Percentiles rank a stretch among this genome's conserved stretches.
Evolutionary conservation across 2,113 vertebrate genomes (phyloP).

Genomic region (Edolisoma coerulescens): DNA sequence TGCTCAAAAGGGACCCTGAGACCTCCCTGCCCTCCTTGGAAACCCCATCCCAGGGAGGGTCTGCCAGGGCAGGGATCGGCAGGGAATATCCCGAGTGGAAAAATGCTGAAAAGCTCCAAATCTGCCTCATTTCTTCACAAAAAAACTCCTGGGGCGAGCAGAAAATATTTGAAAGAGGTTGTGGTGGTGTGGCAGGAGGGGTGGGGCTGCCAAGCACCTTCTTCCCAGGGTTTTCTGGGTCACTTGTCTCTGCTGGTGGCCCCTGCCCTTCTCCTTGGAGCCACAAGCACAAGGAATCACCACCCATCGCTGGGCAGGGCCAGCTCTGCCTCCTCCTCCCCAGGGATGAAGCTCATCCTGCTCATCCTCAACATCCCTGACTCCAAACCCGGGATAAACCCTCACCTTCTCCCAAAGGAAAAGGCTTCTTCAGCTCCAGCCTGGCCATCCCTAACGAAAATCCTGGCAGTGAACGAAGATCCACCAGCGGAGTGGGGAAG

Average conservation of each 20-base stretch:
- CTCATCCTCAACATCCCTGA: neutral
- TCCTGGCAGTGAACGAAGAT: neutral
- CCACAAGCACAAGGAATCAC: neutral
- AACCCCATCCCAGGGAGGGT: neutral
- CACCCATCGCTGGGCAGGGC: neutral
- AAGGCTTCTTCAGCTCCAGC: neutral
- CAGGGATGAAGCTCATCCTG: neutral
- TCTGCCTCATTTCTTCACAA: neutral
- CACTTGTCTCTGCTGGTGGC: neutral
- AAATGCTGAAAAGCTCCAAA: neutral
- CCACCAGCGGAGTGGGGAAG: neutral
- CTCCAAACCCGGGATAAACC: neutral
- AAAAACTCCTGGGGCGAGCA: neutral
- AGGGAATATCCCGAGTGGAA: neutral
- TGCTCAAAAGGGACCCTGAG: neutral
- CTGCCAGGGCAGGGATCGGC: fast-evolving
- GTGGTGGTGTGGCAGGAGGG: fast-evolving
- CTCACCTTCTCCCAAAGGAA: neutral
- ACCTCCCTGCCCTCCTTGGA: neutral
- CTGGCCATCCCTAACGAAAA: fast-evolving
- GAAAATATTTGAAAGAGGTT: neutral
- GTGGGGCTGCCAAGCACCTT: neutral
- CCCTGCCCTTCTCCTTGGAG: neutral
- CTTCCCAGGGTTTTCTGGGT: neutral
- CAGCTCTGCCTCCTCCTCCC: neutral